phyloP scores from a whole-genome alignment of 2,888 invertebrate genomes.

The Drosophila demipolita region DNA sequence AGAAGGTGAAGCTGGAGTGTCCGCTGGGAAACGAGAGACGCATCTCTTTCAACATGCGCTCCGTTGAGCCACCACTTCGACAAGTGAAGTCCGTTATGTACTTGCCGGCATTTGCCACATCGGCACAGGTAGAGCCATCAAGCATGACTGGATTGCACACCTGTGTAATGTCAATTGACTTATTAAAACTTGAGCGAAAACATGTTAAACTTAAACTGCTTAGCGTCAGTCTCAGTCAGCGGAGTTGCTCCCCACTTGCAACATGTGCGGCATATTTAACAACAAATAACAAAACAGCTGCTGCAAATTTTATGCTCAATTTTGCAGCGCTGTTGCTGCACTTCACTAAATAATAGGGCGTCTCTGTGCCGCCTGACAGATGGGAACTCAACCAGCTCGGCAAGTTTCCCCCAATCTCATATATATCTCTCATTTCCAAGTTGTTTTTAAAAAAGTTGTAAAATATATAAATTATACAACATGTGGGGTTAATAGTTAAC shows the following conservation, averaged over 20 bases:
- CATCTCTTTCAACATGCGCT: slow-evolving; percentile 89
- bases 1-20: slow-evolving; percentile 95
- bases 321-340: slow-evolving; percentile 59
- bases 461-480: not conserved
- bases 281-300: slow-evolving; percentile 9
- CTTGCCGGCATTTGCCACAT: slow-evolving; percentile 87
- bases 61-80: slow-evolving; percentile 85
- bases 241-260: slow-evolving; percentile 11
- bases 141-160: slow-evolving; percentile 67
- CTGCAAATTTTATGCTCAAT: slow-evolving; percentile 50
- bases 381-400: slow-evolving; percentile 16
- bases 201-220: slow-evolving; percentile 30
- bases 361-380: slow-evolving; percentile 52
- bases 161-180: slow-evolving; percentile 31
- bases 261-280: slow-evolving; percentile 63
- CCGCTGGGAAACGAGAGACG: slow-evolving; percentile 96
- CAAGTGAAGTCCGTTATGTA: slow-evolving; percentile 92
- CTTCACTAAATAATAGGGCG: slow-evolving; percentile 71
- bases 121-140: slow-evolving; percentile 82
- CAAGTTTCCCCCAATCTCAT: slow-evolving; percentile 20
- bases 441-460: not conserved
- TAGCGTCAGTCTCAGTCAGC: not conserved
- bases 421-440: not conserved
- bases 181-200: not conserved
- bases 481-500: not conserved